Conservation (phyloP, 35 echinoderm and acorn worm genomes). For the Heliocidaris tuberculata region DNA sequence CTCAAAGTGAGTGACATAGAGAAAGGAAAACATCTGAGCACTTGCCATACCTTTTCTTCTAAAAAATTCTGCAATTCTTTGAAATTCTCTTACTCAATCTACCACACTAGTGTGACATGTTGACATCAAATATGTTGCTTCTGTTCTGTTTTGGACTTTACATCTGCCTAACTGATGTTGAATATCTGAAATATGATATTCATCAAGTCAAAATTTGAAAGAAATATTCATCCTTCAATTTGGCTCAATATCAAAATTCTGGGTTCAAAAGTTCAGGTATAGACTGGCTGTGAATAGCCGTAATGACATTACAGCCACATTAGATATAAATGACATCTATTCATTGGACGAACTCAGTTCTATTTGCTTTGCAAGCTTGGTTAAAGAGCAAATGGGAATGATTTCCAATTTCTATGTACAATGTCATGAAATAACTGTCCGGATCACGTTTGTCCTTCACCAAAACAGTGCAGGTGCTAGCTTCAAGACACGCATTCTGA, state of each 20-base stretch:
- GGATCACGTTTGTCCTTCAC: background rate
- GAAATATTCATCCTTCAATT: background rate
- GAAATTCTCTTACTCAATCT: background rate
- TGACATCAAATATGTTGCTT: no score
- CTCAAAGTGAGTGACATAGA: background rate
- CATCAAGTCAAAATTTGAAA: background rate
- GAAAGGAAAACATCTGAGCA: background rate
- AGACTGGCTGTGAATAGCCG: background rate
- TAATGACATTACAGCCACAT: background rate
- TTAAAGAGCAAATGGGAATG: background rate
- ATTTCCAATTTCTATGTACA: background rate
- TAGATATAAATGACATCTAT: slow-evolving; percentile 4
- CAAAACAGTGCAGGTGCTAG: background rate
- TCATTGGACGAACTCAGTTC: background rate
- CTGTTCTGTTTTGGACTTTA: no score
- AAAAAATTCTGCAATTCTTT: background rate
- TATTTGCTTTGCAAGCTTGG: background rate
- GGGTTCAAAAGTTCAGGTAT: background rate
- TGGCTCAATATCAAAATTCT: background rate
- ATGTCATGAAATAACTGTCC: background rate
- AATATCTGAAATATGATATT: background rate
- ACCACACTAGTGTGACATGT: background rate
- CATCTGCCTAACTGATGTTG: no score
- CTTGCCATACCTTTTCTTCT: background rate
- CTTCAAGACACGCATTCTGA: background rate